Conservation (phyloP, 1,140 invertebrate species). For the Lucilia sericata region DNA sequence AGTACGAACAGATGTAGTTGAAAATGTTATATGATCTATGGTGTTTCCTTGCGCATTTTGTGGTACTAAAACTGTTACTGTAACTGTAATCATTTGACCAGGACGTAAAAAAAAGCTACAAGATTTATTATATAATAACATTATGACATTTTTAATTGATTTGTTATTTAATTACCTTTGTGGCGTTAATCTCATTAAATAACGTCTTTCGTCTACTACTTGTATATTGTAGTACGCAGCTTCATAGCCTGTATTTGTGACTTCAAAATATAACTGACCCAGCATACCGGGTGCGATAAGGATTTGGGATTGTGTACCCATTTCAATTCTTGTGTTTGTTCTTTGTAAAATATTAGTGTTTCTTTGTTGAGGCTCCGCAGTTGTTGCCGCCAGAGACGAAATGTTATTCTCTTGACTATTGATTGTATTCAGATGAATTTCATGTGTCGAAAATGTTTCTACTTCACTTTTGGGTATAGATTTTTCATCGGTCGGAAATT, state of each 20-base stretch:
- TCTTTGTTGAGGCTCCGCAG: neutral
- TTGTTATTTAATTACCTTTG: slow-evolving; percentile 52
- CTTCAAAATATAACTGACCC: slow-evolving; percentile 69
- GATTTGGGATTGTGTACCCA: slow-evolving; percentile 63
- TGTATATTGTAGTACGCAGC: slow-evolving; percentile 69
- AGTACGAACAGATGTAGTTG: slow-evolving; percentile 65
- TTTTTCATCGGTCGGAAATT: slow-evolving; percentile 52
- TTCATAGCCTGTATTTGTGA: slow-evolving; percentile 71
- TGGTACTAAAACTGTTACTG: slow-evolving; percentile 70
- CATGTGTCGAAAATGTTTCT: slow-evolving; percentile 62
- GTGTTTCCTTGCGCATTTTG: slow-evolving; percentile 67
- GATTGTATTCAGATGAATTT: slow-evolving; percentile 51
- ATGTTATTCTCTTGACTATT: neutral
- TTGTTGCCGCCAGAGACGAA: neutral
- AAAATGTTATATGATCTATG: slow-evolving; percentile 72
- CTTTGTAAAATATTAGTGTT: slow-evolving; percentile 55
- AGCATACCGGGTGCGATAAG: slow-evolving; percentile 55
- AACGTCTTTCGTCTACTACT: slow-evolving; percentile 70
- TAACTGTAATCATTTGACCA: slow-evolving; percentile 70
- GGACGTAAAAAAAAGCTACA: slow-evolving; percentile 69
- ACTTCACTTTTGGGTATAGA: slow-evolving; percentile 56
- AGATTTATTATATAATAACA: too few relatives aligned
- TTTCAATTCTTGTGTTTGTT: slow-evolving; percentile 63
- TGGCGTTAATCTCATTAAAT: slow-evolving; percentile 68
- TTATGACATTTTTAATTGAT: neutral